Evolutionary conservation across 2,113 vertebrate genomes (phyloP), one percentile per base, ranked within the genome.

Genomic region (Pituophis catenifer): DNA sequence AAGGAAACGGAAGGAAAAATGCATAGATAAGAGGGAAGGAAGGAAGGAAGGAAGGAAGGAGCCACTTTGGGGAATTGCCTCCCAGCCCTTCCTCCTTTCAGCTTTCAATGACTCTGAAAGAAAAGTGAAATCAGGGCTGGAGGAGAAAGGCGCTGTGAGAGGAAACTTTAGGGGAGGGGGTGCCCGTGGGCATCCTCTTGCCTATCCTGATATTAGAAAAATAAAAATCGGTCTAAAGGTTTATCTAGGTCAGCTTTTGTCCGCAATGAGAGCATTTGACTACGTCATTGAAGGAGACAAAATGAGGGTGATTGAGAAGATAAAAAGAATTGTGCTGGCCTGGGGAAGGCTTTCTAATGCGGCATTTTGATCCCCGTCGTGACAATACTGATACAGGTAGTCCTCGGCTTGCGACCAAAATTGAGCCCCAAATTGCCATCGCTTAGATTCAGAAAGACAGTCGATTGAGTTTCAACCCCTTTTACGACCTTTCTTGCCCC

Each of bases 1-100:
- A 3, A 50, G 5, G 48, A 50, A 50, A n/a, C n/a, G 5, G 48
- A 4, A 6, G 48, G 54, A 4, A 54, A n/a, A n/a, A n/a, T n/a
- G n/a, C n/a, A n/a, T n/a, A n/a, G n/a, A n/a, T n/a, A 23, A 0
- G 21, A 0, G 5, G 21, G 7, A 2, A 58, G 7, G 21, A 1
- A 58, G 59, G 26, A 29, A 11, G 59, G 10, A 11, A 26, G 59
- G 10, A 12, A 62, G 24, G 0, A 11, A 11, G 2, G 7, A 58
- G 57, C 5, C 65, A 6, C 13, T 75, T 17, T 33, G 65, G 65
- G 65, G 65, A 33, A 7, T 12, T 33, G 13, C n/a, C 13, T 75
- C 65, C 29, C 12, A 13, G 12, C 24, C 24, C 24, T 24, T 11
- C 29, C 29, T 12, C 12, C 65, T 75, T 75, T 75, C 65, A 33